These are phyloP conservation scores for Lagocephalus sceleratus DNA, from an alignment of 2,797 vertebrate genomes.

Conservation along the genomic window DNA sequence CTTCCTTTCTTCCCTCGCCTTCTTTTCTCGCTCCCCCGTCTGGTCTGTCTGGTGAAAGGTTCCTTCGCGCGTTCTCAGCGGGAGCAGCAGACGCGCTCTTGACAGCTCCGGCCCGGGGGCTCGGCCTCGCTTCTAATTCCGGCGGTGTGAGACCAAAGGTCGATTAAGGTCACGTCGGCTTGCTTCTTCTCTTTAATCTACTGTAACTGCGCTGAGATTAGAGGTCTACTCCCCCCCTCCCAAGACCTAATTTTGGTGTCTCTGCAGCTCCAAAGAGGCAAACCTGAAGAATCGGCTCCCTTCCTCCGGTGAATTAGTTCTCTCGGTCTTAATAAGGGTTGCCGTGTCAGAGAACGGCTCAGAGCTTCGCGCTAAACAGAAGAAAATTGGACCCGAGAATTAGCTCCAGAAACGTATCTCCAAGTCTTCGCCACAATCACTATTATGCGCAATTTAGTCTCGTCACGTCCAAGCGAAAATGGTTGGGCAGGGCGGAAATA, in stretches of 20 bases:
- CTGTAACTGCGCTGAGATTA: constrained; percentile 40
- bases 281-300: constrained; percentile 61
- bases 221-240: constrained; percentile 32
- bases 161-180: constrained; percentile 33
- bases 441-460: constrained; percentile 56
- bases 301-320: constrained; percentile 67
- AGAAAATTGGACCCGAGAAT: constrained; percentile 60
- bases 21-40: constrained; percentile 11
- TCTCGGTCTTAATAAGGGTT: constrained; percentile 75
- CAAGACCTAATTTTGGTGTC: constrained; percentile 57
- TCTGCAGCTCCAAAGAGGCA: constrained; percentile 46
- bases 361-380: constrained; percentile 64
- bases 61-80: constrained; percentile 48
- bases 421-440: constrained; percentile 55
- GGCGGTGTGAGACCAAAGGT: constrained; percentile 36
- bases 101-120: constrained; percentile 29
- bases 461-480: constrained; percentile 63
- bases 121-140: constrained; percentile 18
- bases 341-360: constrained; percentile 62
- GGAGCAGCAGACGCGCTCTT: constrained; percentile 32
- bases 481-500: constrained; percentile 24
- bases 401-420: constrained; percentile 59
- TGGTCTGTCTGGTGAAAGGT: constrained; percentile 37
- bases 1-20: constrained; percentile 19
- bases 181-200: constrained; percentile 37